Evolutionary conservation across 2,888 invertebrate genomes (phyloP).

Genomic region (Apotomis capreana): DNA sequence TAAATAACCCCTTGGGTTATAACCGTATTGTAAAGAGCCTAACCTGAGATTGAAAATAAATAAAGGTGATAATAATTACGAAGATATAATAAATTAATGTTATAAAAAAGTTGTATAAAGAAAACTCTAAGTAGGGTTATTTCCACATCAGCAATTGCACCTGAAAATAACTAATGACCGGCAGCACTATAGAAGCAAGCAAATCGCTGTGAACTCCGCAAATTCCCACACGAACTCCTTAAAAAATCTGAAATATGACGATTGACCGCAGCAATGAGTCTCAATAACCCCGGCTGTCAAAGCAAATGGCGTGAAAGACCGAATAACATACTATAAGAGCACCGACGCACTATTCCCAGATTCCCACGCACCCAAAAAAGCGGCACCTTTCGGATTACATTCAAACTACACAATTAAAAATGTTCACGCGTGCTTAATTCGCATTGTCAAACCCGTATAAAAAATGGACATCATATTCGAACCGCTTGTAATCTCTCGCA

Average conservation of each 20-base stretch:
- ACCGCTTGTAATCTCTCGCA: conserved; percentile 48
- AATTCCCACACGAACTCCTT: conserved; percentile 37
- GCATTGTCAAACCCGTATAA: conserved; percentile 37
- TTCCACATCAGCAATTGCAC: neutral
- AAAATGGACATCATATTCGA: conserved; percentile 38
- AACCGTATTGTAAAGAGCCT: too few relatives aligned
- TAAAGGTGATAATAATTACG: too few relatives aligned
- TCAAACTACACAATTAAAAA: conserved; percentile 38
- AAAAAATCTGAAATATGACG: conserved; percentile 38
- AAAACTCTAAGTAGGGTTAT: too few relatives aligned
- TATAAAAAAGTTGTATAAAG: too few relatives aligned
- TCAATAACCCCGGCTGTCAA: conserved; percentile 37
- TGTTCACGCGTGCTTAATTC: conserved; percentile 42
- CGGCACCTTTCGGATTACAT: conserved; percentile 42
- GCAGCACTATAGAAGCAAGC: neutral
- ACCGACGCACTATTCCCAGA: conserved; percentile 17
- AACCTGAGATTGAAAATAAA: too few relatives aligned
- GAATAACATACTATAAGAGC: conserved; percentile 27
- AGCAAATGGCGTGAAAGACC: conserved; percentile 45
- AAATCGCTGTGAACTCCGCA: conserved; percentile 3
- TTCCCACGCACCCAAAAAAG: conserved; percentile 49
- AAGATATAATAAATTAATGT: too few relatives aligned
- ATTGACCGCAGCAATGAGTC: conserved; percentile 45
- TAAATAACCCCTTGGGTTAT: too few relatives aligned
- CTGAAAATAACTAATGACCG: neutral